A percentile compares a stretch with the other conserved stretches of the same genome.
Conservation (phyloP, 2,113 vertebrate species). For the Pomatorhinus ruficollis region DNA sequence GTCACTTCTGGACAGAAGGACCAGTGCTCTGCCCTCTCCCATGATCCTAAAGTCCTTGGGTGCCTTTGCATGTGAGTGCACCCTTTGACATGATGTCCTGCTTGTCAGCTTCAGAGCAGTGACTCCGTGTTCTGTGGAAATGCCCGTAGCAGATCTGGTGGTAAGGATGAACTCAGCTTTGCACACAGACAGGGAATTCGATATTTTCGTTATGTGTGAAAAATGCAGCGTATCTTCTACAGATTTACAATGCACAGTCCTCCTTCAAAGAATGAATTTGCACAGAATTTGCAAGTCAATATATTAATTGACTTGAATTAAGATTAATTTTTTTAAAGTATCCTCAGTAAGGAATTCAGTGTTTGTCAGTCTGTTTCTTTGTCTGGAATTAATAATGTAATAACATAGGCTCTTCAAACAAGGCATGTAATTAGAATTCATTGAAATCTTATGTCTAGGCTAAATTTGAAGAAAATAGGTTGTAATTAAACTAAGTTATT, state of each 20-base stretch:
- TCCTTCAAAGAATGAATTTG: not conserved
- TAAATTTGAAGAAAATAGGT: constrained; percentile 48
- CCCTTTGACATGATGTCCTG: not conserved
- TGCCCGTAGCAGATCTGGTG: not conserved
- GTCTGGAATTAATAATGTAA: constrained; percentile 38
- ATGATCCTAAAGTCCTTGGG: not conserved
- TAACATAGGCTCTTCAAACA: not conserved
- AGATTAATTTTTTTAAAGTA: not conserved
- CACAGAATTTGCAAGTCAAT: constrained; percentile 27
- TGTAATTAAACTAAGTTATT: constrained; percentile 55
- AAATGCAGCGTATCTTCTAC: not conserved
- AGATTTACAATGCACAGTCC: not conserved
- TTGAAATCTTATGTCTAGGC: constrained; percentile 21
- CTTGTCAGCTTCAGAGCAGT: not conserved
- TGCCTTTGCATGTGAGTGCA: not conserved
- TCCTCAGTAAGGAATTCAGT: not conserved
- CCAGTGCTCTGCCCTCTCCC: not conserved
- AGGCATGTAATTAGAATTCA: constrained; percentile 38
- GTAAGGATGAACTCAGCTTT: not conserved
- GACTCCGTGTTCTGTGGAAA: not conserved
- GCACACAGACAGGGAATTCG: not conserved
- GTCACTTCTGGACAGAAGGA: not conserved
- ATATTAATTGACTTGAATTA: constrained; percentile 42
- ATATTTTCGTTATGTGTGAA: not conserved
- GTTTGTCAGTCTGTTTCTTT: constrained; percentile 37